phyloP scores from a whole-genome alignment of 2,113 vertebrate genomes.

The Colaptes auratus region DNA sequence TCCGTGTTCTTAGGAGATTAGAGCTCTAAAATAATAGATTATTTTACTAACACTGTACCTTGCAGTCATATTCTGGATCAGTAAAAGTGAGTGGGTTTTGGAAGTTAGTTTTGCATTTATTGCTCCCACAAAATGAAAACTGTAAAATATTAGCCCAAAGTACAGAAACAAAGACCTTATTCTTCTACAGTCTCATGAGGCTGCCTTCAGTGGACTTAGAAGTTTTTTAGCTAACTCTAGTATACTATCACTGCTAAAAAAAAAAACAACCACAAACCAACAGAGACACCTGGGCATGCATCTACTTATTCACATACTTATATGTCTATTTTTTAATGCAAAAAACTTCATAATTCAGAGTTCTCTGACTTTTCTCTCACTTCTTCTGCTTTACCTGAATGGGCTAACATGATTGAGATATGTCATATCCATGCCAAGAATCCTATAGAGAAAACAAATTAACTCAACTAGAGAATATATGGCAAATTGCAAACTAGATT shows the following conservation, averaged over 20 bases:
- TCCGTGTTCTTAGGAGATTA: background rate
- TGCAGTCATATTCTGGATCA: background rate
- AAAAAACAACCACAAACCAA: too few relatives aligned
- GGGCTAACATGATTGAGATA: background rate
- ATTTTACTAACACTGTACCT: background rate
- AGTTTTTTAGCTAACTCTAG: background rate
- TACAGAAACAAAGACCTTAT: background rate
- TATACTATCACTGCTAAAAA: background rate
- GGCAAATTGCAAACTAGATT: background rate
- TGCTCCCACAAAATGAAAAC: background rate
- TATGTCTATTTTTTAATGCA: background rate
- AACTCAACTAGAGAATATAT: background rate
- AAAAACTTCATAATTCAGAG: background rate
- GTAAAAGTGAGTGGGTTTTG: background rate
- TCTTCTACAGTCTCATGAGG: background rate
- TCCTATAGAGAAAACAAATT: background rate
- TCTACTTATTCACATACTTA: background rate
- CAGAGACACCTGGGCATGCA: background rate
- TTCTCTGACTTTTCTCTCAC: background rate
- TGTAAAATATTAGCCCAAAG: background rate
- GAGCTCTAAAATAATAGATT: background rate
- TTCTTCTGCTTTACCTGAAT: background rate
- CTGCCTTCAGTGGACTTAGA: background rate
- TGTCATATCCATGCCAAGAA: background rate
- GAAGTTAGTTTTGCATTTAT: slow-evolving; percentile 1